These are phyloP conservation scores for Zaprionus davidi DNA, from an alignment of 1,140 invertebrate genomes.

Conservation along the genomic window DNA sequence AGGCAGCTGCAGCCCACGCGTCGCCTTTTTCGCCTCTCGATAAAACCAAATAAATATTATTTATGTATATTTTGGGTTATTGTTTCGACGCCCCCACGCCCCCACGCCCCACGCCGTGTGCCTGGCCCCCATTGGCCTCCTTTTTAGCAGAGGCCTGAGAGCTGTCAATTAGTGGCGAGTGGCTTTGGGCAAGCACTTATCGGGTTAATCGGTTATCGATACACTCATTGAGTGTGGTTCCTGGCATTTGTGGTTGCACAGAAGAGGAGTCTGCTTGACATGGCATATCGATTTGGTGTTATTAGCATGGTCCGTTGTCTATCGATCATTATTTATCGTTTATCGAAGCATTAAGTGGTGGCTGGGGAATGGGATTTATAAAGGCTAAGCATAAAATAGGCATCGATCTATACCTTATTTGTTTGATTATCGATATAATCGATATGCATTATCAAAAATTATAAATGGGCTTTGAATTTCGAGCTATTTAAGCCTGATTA, in stretches of 20 bases:
- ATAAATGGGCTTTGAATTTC: no score
- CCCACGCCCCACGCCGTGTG: conserved; percentile 13
- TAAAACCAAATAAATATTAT: conserved; percentile 66
- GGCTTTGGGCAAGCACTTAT: conserved; percentile 20
- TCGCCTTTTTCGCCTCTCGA: conserved; percentile 19
- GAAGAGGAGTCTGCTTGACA: no score
- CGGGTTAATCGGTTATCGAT: conserved; percentile 27
- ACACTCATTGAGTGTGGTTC: background rate
- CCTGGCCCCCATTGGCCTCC: conserved; percentile 6
- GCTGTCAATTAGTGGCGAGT: conserved; percentile 47
- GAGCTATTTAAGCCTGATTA: rapidly evolving
- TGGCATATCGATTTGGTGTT: no score
- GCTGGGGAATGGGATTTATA: no score
- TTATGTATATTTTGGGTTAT: conserved; percentile 55
- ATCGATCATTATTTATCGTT: no score
- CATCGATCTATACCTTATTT: no score
- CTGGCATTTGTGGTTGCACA: no score
- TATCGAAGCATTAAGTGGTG: no score
- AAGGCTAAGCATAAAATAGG: no score
- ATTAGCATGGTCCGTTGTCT: no score
- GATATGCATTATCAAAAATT: no score
- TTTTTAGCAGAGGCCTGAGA: conserved; percentile 10
- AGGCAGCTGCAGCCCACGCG: conserved; percentile 47
- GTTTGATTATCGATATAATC: no score
- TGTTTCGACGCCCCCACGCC: conserved; percentile 38